phyloP scores from a whole-genome alignment of 1,140 invertebrate species.

The Listronotus oregonensis region DNA sequence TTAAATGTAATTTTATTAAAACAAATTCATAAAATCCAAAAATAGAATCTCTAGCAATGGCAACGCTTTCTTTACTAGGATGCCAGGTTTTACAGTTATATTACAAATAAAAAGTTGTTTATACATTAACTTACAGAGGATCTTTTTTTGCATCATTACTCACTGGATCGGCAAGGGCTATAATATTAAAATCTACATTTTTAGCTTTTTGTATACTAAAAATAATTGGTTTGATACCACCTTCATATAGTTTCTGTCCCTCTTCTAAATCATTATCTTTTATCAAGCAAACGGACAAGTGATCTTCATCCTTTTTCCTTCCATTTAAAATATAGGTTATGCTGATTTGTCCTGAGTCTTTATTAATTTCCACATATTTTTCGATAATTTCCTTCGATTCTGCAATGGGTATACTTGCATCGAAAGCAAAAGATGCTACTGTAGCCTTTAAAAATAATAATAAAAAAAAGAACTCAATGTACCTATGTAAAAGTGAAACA shows the following conservation, averaged over 20 bases:
- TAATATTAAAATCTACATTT: slow-evolving; percentile 39
- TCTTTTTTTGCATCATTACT: not conserved
- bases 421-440: slow-evolving; percentile 22
- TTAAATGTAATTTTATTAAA: too few species aligned
- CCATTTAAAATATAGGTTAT: slow-evolving; percentile 39
- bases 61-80: too few species aligned
- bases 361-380: slow-evolving; percentile 27
- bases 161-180: slow-evolving; percentile 24
- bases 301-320: slow-evolving; percentile 19
- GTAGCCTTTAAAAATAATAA: slow-evolving; percentile 37
- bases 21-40: too few species aligned
- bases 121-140: slow-evolving; percentile 29
- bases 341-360: slow-evolving; percentile 23
- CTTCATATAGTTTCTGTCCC: slow-evolving; percentile 26
- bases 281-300: slow-evolving; percentile 26
- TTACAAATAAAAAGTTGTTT: too few species aligned
- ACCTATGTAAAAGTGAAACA: not conserved
- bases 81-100: too few species aligned
- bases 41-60: too few species aligned
- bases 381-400: slow-evolving; percentile 22
- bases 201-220: slow-evolving; percentile 41
- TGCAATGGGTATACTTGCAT: slow-evolving; percentile 25
- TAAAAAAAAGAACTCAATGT: not conserved
- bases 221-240: slow-evolving; percentile 13
- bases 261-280: slow-evolving; percentile 25